A percentile compares a stretch with the other conserved stretches of the same genome.
Evolutionary conservation across 2,888 invertebrate species (phyloP).

Genomic region (Scotopteryx bipunctaria): DNA sequence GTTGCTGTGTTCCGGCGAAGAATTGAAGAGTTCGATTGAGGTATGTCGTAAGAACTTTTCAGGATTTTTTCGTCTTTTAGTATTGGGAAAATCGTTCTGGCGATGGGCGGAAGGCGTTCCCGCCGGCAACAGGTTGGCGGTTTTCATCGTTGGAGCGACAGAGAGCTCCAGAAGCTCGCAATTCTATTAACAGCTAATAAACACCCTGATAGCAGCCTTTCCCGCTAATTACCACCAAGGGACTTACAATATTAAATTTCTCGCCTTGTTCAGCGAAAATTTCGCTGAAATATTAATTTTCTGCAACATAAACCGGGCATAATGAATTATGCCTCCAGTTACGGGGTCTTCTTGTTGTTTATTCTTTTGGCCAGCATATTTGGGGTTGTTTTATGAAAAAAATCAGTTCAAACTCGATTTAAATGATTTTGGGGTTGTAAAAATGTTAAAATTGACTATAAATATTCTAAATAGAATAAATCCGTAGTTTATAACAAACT

Average conservation of each 20-base stretch:
- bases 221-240: slow-evolving; percentile 63
- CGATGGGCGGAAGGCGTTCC: slow-evolving; percentile 81
- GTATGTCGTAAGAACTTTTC: slow-evolving; percentile 36
- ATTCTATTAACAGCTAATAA: slow-evolving; percentile 75
- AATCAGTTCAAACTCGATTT: neutral
- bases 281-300: slow-evolving; percentile 52
- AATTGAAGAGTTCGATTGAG: slow-evolving; percentile 31
- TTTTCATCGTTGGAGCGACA: slow-evolving; percentile 49
- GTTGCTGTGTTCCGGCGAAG: slow-evolving; percentile 29
- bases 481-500: too few species aligned
- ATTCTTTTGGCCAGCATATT: slow-evolving; percentile 14
- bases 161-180: slow-evolving; percentile 56
- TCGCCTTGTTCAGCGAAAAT: slow-evolving; percentile 49
- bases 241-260: slow-evolving; percentile 66
- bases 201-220: slow-evolving; percentile 62
- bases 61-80: slow-evolving; percentile 35
- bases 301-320: slow-evolving; percentile 45
- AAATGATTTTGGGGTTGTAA: neutral
- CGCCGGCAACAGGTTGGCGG: slow-evolving; percentile 78
- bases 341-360: slow-evolving; percentile 22
- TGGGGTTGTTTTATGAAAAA: neutral
- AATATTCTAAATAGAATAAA: too few species aligned
- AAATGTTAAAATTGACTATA: too few species aligned
- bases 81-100: slow-evolving; percentile 42
- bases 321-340: slow-evolving; percentile 40